Evolutionary conservation across 1,140 invertebrate species (phyloP).

Genomic region (Nephila pilipes): DNA sequence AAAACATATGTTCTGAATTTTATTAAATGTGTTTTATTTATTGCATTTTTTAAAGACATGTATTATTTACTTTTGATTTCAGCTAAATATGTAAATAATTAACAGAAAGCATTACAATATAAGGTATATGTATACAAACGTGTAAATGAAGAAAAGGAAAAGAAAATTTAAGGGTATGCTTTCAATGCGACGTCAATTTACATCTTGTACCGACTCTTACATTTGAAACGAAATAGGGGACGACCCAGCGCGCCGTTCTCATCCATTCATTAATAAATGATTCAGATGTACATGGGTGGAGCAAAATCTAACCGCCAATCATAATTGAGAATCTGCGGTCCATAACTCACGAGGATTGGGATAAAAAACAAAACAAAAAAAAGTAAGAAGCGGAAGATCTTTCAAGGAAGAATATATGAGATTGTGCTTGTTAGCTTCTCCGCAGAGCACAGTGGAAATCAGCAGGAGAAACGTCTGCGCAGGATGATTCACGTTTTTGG

Average conservation of each 20-base stretch:
- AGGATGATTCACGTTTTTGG: neutral
- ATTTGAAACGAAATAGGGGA: neutral
- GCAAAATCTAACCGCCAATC: conserved; percentile 68
- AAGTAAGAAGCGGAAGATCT: neutral
- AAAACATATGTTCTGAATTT: too few species aligned
- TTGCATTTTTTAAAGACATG: too few species aligned
- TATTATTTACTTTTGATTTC: too few species aligned
- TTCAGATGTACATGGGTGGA: conserved; percentile 59
- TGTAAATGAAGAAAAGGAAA: neutral
- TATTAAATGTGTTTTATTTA: too few species aligned
- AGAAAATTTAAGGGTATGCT: neutral
- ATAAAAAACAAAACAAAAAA: neutral
- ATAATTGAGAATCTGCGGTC: conserved; percentile 67
- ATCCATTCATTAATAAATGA: conserved; percentile 70
- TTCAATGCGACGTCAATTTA: neutral
- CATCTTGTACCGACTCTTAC: neutral
- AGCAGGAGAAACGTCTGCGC: neutral
- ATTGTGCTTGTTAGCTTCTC: neutral
- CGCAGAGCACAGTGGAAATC: neutral
- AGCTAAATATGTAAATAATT: too few species aligned
- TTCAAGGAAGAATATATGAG: conserved; percentile 1
- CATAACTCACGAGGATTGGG: conserved; percentile 50
- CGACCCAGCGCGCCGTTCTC: neutral
- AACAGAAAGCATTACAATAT: neutral
- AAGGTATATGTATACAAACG: neutral